phyloP scores from a whole-genome alignment of 2,888 invertebrate genomes.

The Apamea anceps region DNA sequence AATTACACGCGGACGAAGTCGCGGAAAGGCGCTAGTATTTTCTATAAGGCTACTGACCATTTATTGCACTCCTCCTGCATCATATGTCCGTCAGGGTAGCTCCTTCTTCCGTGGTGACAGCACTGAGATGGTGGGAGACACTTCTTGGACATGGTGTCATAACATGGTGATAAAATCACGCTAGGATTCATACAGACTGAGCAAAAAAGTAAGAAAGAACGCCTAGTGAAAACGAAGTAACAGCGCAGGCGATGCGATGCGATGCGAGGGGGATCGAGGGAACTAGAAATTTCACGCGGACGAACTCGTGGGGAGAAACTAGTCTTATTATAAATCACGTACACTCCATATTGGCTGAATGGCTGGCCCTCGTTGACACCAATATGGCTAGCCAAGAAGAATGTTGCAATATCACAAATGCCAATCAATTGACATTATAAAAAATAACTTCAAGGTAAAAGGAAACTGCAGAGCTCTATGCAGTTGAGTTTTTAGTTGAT shows the following conservation, averaged over 20 bases:
- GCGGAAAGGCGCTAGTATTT: too few relatives aligned
- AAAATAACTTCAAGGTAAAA: constrained; percentile 44
- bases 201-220: too few relatives aligned
- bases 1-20: too few relatives aligned
- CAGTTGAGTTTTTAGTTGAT: not conserved
- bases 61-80: constrained; percentile 96
- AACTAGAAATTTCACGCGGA: too few relatives aligned
- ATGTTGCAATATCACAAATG: constrained; percentile 46
- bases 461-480: constrained; percentile 20
- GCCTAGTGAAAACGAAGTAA: too few relatives aligned
- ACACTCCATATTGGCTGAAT: constrained; percentile 17
- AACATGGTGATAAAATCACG: too few relatives aligned
- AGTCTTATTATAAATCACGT: constrained; percentile 11
- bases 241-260: too few relatives aligned
- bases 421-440: constrained; percentile 38
- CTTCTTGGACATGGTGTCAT: constrained; percentile 90
- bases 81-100: constrained; percentile 93
- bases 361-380: constrained; percentile 3
- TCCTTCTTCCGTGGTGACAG: constrained; percentile 96
- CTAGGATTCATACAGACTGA: too few relatives aligned
- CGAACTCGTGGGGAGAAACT: too few relatives aligned
- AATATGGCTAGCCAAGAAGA: constrained; percentile 31
- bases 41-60: constrained; percentile 89
- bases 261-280: too few relatives aligned
- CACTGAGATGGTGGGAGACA: constrained; percentile 94